Conservation (phyloP, 2,888 invertebrate genomes). For the Chesias legatella region DNA sequence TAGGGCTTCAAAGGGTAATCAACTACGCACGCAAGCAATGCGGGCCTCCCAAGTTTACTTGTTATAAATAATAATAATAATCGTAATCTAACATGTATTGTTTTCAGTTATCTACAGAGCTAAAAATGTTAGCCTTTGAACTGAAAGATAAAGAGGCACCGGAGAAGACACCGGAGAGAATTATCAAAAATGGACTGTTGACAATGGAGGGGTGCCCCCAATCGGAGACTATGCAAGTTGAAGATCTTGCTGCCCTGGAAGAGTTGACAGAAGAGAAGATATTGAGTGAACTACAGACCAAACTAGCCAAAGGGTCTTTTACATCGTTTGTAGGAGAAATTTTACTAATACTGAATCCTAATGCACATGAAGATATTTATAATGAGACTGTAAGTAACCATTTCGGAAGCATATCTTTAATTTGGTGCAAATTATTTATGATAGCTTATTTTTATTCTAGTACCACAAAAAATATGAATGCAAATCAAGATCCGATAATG, state of each 20-base stretch:
- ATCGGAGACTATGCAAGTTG: conserved; percentile 87
- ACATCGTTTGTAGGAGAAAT: conserved; percentile 92
- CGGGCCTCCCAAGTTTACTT: no score
- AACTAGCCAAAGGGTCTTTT: conserved; percentile 83
- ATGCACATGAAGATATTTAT: conserved; percentile 86
- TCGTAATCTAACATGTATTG: no score
- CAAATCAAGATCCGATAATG: conserved; percentile 93
- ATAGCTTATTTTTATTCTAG: conserved; percentile 68
- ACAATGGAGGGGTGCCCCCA: conserved; percentile 75
- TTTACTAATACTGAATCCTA: conserved; percentile 89
- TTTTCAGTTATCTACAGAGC: conserved; percentile 84
- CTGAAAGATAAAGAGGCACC: conserved; percentile 57
- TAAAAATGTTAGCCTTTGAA: conserved; percentile 81
- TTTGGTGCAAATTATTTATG: not conserved
- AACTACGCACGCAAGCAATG: no score
- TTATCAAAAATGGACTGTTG: conserved; percentile 70
- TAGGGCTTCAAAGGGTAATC: no score
- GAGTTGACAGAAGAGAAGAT: conserved; percentile 86
- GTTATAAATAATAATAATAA: no score
- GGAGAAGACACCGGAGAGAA: conserved; percentile 65
- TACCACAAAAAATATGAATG: conserved; percentile 89
- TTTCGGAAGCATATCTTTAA: not conserved
- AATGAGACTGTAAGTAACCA: conserved; percentile 82
- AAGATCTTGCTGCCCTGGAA: conserved; percentile 91
- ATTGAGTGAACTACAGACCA: conserved; percentile 84